Evolutionary conservation across 2,888 invertebrate genomes (phyloP), one percentile per base, ranked within the genome.

Genomic region (Spodoptera exigua): DNA sequence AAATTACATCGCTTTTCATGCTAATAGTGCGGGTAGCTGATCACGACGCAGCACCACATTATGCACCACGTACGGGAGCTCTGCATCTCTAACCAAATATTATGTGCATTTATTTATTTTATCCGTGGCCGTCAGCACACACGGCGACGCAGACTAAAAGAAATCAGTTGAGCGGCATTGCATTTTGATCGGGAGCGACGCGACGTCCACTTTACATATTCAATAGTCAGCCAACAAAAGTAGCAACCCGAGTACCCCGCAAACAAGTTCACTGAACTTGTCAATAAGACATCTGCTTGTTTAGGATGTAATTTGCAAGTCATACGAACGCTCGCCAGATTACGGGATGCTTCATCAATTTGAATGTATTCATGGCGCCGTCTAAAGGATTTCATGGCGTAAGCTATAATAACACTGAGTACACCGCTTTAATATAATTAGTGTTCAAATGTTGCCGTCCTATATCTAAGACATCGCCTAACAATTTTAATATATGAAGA

Each of bases 41-140:
- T 85, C 83, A 76, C 82, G 80, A 81, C 75, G 76, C 75, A 67
- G 78, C 74, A 51, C 67, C 62, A 63, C 77, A 78, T 88, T 88
- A 86, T 87, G 85, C 85, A 79, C 76, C 77, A 75, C 74, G 79
- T 80, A 82, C 74, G 78, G 75, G 74, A 62, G 63, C 74, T 74
- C 77, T 81, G 88, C 87, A 87, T 89, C 86, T 81, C 86, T 86
- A 88, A 89, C 87, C 89, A 91, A 91, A 91, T 91, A 86, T 87
- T 91, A 91, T 92, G 92, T 91, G 89, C 92, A 93, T 93, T 88
- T 88, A 90, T 92, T 91, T 89, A 86, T 87, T 86, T 86, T 83
- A 84, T 80, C 83, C 81, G 70, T 70, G 74, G 67, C 78, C 75
- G 81, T 80, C 83, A 68, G 80, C 79, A 76, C 72, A 76, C 74